Evolutionary conservation across 2,888 invertebrate genomes (phyloP), one percentile per base, ranked within the genome.

Genomic region (Calameuta filiformis): DNA sequence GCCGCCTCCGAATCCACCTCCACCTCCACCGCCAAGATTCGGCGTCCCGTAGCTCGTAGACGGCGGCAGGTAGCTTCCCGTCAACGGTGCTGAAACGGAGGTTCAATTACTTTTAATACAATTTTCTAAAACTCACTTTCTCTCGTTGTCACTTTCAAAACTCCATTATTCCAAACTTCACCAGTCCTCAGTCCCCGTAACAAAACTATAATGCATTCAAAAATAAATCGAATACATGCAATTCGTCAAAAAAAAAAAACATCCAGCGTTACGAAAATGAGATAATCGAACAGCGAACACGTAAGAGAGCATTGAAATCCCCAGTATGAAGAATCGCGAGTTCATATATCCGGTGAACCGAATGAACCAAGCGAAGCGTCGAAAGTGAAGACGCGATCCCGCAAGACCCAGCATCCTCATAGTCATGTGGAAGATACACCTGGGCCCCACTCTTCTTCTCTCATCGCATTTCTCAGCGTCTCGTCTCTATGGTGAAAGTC

Each of bases 61-160:
- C 33, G 94, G 94, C 69, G 94, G 94, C 77, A 94, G 92, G 87
- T 94, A 94, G 75, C 93, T 93, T n/a, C 93, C 93, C 77, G 93
- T 92, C 84, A 94, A 83, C 69, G 94, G 94, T 68, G 94, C 94
- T 94, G 79, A 31, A 85, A 81, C 68, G 68, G 34, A 77, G 75
- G 74, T 75, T 56, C 33, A 56, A 76, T 69, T n/a, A 35, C n/a
- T 75, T 69, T 69, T 69, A 76, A 79, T 35, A 12, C 3, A 75
- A 40, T 40, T 40, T 40, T 40, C 15, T 31, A 11, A 37, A 31
- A 35, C 30, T 30, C 11, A 23, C 40, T 75, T 75, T 40, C 75
- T 37, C 40, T 11, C 31, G 56, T 31, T 34, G 35, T 75, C 35
- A 79, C 82, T 82, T 75, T 80, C 83, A 15, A 84, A 40, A 40